phyloP scores from a whole-genome alignment of 2,113 vertebrate species.

The Callipepla squamata region DNA sequence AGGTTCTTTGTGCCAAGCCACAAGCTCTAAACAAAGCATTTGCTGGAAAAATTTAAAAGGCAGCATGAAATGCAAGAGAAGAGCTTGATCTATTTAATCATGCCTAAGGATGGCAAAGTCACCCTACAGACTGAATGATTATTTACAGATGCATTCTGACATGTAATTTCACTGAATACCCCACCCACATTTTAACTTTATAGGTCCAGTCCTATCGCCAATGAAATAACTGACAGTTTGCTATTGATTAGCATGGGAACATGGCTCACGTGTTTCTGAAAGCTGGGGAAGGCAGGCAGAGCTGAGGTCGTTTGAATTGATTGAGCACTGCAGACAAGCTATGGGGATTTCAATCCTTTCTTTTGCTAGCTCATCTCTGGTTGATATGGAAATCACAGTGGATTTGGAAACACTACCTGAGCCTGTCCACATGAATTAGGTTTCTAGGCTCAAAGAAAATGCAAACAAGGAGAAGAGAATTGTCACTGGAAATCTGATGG shows the following conservation, averaged over 20 bases:
- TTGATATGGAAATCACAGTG: background rate
- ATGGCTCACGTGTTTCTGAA: background rate
- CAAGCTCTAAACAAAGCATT: background rate
- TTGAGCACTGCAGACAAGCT: background rate
- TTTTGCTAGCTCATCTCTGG: background rate
- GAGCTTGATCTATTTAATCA: background rate
- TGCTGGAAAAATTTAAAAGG: background rate
- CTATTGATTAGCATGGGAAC: background rate
- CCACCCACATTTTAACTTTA: background rate
- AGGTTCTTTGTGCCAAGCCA: background rate
- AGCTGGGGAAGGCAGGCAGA: background rate
- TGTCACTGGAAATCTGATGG: background rate
- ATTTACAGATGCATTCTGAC: conserved; percentile 30
- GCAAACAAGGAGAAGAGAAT: background rate
- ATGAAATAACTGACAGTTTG: background rate
- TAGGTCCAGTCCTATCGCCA: background rate
- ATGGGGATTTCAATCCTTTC: background rate
- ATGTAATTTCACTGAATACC: conserved; percentile 27
- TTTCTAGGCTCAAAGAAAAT: background rate
- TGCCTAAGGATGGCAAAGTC: background rate
- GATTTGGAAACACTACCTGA: background rate
- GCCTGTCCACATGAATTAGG: background rate
- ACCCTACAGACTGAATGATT: conserved; percentile 7
- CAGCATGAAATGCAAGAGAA: background rate
- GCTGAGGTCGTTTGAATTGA: background rate